phyloP scores from a whole-genome alignment of 2,888 invertebrate genomes.

The Lymantria monacha region DNA sequence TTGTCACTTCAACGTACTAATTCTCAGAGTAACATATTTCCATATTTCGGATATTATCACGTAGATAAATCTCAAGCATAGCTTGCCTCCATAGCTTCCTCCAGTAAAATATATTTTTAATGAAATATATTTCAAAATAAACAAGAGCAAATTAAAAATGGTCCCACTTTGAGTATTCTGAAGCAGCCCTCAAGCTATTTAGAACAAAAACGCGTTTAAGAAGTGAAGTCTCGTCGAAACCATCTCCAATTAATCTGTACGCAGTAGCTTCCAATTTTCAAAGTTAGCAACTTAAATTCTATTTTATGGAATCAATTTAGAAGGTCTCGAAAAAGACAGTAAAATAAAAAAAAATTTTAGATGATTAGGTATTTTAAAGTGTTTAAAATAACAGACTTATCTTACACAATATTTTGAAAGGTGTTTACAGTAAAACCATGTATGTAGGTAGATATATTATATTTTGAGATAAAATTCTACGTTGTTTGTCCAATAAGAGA shows the following conservation, averaged over 20 bases:
- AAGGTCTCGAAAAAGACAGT: slow-evolving; percentile 6
- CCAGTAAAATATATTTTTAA: too few relatives aligned
- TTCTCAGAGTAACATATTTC: too few relatives aligned
- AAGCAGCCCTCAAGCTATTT: slow-evolving; percentile 30
- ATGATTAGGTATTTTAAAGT: not conserved
- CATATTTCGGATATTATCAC: too few relatives aligned
- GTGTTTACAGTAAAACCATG: too few relatives aligned
- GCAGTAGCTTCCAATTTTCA: slow-evolving; percentile 25
- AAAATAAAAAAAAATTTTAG: not conserved
- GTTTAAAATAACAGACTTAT: not conserved
- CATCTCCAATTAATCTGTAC: slow-evolving; percentile 34
- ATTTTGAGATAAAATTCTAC: slow-evolving; percentile 12
- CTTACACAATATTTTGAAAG: not conserved
- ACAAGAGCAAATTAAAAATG: slow-evolving; percentile 12
- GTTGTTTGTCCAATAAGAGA: slow-evolving; percentile 39
- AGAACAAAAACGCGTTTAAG: slow-evolving; percentile 37
- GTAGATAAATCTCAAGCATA: too few relatives aligned
- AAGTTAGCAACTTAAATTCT: slow-evolving; percentile 11
- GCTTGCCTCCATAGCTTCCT: too few relatives aligned
- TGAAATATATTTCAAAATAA: too few relatives aligned
- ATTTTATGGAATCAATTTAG: slow-evolving; percentile 6
- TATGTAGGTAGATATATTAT: not conserved
- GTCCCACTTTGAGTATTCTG: slow-evolving; percentile 42
- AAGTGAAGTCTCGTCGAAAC: slow-evolving; percentile 31
- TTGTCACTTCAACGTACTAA: too few relatives aligned